Conservation (phyloP, 2,797 vertebrate species). For the Girardinus metallicus region DNA sequence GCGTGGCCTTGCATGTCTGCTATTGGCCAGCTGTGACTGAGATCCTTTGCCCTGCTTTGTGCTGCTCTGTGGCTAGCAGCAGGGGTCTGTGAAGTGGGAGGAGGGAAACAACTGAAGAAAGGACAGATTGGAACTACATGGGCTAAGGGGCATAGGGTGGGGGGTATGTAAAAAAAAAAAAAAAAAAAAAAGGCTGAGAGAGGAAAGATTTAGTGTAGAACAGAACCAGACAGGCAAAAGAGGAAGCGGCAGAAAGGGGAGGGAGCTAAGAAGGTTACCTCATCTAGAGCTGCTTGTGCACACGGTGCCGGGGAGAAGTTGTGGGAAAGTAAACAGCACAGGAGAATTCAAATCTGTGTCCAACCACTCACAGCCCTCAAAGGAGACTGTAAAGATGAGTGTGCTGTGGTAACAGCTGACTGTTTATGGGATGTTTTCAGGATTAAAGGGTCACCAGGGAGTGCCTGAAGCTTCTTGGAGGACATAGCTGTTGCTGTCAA, state of each 20-base stretch:
- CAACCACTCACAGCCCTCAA: slow-evolving; percentile 54
- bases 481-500: slow-evolving; percentile 64
- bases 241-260: slow-evolving; percentile 45
- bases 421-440: slow-evolving; percentile 65
- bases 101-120: slow-evolving; percentile 67
- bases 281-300: slow-evolving; percentile 62
- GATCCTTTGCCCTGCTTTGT: slow-evolving; percentile 56
- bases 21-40: slow-evolving; percentile 58
- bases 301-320: slow-evolving; percentile 73
- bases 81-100: slow-evolving; percentile 64
- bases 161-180: slow-evolving; percentile 51
- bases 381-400: slow-evolving; percentile 62
- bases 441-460: slow-evolving; percentile 74
- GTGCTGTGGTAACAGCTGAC: slow-evolving; percentile 58
- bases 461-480: slow-evolving; percentile 68
- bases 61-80: slow-evolving; percentile 69
- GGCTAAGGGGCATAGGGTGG: slow-evolving; percentile 31
- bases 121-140: slow-evolving; percentile 55
- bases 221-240: slow-evolving; percentile 20
- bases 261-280: slow-evolving; percentile 67
- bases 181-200: slow-evolving; percentile 49
- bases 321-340: slow-evolving; percentile 82
- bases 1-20: slow-evolving; percentile 32
- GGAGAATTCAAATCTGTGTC: slow-evolving; percentile 59
- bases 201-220: slow-evolving; percentile 50